Percentiles rank a stretch among this genome's conserved stretches.
Conservation (phyloP, 2,113 vertebrate genomes). For the Synchiropus splendidus region DNA sequence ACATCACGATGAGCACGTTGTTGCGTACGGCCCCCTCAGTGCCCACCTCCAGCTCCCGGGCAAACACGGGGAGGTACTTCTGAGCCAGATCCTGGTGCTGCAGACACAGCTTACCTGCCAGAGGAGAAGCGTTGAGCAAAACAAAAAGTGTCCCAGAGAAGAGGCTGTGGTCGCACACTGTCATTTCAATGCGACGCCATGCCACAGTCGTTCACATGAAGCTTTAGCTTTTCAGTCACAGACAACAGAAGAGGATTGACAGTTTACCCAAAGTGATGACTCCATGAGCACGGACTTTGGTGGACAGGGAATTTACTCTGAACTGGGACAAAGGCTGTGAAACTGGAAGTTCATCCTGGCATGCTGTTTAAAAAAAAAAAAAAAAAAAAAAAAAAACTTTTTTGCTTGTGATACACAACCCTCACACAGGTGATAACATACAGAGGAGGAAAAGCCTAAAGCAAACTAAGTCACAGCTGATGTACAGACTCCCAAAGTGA, state of each 20-base stretch:
- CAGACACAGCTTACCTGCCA: constrained; percentile 84
- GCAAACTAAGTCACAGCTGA: too few relatives aligned
- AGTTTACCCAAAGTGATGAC: constrained; percentile 80
- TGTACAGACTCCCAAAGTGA: too few relatives aligned
- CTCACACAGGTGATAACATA: too few relatives aligned
- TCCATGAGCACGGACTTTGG: constrained; percentile 79
- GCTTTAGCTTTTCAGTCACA: not conserved
- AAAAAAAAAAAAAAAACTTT: too few relatives aligned
- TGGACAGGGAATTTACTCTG: constrained; percentile 68
- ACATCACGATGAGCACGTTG: constrained; percentile 81
- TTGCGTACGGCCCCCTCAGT: constrained; percentile 73
- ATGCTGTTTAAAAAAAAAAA: constrained; percentile 8
- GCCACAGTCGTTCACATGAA: too few relatives aligned
- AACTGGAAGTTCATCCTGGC: constrained; percentile 35
- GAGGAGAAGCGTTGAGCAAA: not conserved
- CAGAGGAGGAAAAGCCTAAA: too few relatives aligned
- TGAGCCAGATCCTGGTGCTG: constrained; percentile 84
- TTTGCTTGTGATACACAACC: too few relatives aligned
- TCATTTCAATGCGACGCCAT: too few relatives aligned
- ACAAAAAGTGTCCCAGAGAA: not conserved
- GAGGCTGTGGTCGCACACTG: too few relatives aligned
- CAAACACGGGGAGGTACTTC: constrained; percentile 77
- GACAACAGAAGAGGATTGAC: not conserved
- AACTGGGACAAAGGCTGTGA: constrained; percentile 72
- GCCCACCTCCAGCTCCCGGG: constrained; percentile 80